Evolutionary conservation across 23 tunicate genomes (phyloP), one percentile per base, ranked within the genome.

Genomic region (Ascidia mentula): DNA sequence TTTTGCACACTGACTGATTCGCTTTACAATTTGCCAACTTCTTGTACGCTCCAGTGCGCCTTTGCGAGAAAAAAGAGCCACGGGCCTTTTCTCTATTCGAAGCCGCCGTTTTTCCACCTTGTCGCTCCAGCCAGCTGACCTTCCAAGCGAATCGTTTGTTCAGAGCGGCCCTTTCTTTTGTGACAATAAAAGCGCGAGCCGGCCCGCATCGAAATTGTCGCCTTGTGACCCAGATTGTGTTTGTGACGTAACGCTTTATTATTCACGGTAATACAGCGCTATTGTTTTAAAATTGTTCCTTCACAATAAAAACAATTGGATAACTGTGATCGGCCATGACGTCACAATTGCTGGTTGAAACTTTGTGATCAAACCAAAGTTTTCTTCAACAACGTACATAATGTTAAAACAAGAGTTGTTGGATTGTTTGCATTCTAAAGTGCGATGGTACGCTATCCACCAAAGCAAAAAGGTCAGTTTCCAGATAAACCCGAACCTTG

Each of bases 391-490:
- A 12, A 42, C 15, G 12, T 42, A 6, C 22, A 79, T 4, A 34
- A 89, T 89, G 95, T 59, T 89, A 45, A 89, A 89, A 36, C 95
- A 89, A 34, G 95, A 89, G 40, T 38, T 79, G 36, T 42, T 89
- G 26, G 82, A 75, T 65, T 73, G 39, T 75, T 32, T 84, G 65
- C 95, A 89, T 74, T 89, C 95, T 31, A 89, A 89, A 80, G 95
- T 75, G 17, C 85, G 89, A 5, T 89, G 95, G 95, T 79, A 79
- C 61, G 82, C 95, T 34, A 80, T 89, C 53, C 82, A 89, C 69
- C 89, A 89, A 59, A 79, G 61, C 59, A 89, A 89, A 45, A 89
- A 84, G 60, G 95, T 89, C 22, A 42, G 72, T 40, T 89, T 89
- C 71, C 82, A 69, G 9, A 34, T 73, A 60, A 89, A 89, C 59